Evolutionary conservation across 2,797 vertebrate genomes (phyloP).

Genomic region (Crypturellus tataupa): DNA sequence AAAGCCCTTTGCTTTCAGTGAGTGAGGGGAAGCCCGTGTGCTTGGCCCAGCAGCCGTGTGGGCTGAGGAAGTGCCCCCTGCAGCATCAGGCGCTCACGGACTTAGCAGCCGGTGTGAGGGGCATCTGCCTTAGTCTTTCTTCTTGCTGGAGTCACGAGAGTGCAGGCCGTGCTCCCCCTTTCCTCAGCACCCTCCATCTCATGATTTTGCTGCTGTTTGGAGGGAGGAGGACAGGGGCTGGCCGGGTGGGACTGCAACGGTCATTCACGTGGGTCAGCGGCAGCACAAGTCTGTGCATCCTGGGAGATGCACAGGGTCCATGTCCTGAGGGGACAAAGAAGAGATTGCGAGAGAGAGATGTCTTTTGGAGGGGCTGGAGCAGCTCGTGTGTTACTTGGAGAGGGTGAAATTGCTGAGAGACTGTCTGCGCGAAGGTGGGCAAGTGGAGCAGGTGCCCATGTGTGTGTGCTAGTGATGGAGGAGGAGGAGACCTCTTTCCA

Average conservation of each 20-base stretch:
- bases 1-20: background rate
- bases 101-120: background rate
- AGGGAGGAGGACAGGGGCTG: background rate
- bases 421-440: background rate
- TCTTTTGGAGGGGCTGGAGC: background rate
- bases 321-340: background rate
- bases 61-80: background rate
- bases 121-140: background rate
- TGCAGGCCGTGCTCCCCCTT: fast-evolving
- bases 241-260: background rate
- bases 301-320: background rate
- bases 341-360: background rate
- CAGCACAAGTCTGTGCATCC: background rate
- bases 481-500: background rate
- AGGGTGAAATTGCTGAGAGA: background rate
- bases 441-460: background rate
- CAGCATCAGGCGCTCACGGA: fast-evolving
- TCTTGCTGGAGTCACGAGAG: background rate
- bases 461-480: background rate
- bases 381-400: background rate
- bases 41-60: fast-evolving
- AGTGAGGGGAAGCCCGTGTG: background rate
- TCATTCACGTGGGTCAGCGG: background rate
- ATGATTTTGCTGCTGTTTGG: background rate
- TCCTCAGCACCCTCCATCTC: background rate